These are phyloP conservation scores for Allenopithecus nigroviridis DNA, from an alignment of 2,797 vertebrate species.

Conservation along the genomic window DNA sequence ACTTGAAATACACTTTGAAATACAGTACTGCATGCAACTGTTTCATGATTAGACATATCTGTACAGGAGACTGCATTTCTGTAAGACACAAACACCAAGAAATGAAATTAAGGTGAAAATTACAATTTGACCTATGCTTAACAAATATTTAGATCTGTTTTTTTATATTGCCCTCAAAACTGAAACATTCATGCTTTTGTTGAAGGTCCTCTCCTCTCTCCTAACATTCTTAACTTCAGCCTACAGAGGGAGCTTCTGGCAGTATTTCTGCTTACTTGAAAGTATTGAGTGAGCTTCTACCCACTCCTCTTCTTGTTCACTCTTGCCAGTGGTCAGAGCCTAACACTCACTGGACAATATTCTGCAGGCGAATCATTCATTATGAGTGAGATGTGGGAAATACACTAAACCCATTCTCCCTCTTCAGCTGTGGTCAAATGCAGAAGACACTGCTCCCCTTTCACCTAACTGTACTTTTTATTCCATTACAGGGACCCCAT, in stretches of 20 bases:
- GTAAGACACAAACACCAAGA: neutral
- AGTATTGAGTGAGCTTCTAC: neutral
- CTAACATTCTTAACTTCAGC: neutral
- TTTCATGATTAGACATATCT: neutral
- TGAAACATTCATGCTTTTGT: neutral
- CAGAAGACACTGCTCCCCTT: neutral
- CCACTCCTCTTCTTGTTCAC: neutral
- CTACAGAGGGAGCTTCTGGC: neutral
- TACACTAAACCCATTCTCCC: neutral
- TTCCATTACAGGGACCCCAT: neutral
- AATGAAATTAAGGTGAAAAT: neutral
- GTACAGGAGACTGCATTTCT: neutral
- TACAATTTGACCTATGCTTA: neutral
- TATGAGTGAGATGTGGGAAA: neutral
- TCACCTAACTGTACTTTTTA: neutral
- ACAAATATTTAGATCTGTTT: neutral
- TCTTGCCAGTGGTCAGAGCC: neutral
- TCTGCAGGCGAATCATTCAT: neutral
- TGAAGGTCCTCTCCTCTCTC: neutral
- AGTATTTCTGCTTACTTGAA: neutral
- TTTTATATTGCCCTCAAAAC: neutral
- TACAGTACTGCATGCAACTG: neutral
- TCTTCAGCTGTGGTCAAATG: conserved; percentile 9
- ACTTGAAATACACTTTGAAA: conserved; percentile 14
- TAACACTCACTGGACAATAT: neutral